Conservation (phyloP, 2,797 vertebrate species). For the Chanos chanos region DNA sequence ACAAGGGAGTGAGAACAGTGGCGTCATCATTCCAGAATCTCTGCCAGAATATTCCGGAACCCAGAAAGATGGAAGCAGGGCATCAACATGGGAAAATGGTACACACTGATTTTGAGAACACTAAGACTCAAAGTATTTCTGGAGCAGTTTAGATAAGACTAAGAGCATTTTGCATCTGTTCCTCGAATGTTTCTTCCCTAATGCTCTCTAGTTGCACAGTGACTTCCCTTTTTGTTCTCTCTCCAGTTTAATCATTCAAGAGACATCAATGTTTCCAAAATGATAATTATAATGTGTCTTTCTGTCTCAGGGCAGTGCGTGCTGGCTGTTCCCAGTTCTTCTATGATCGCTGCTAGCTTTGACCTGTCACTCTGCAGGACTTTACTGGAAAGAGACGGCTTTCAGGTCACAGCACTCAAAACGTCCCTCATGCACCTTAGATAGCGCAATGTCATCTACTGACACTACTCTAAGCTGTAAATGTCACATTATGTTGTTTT, state of each 20-base stretch:
- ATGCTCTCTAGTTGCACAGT: too few species aligned
- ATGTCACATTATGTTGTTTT: background rate
- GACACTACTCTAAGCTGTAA: background rate
- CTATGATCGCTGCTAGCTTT: constrained; percentile 60
- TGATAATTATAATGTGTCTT: background rate
- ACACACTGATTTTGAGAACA: constrained; percentile 1
- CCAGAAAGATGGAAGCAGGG: constrained; percentile 32
- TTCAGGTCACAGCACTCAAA: constrained; percentile 57
- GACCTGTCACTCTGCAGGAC: constrained; percentile 60
- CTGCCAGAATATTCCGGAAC: constrained; percentile 17
- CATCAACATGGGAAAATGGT: constrained; percentile 64
- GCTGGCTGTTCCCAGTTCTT: constrained; percentile 52
- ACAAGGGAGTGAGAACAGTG: constrained; percentile 43
- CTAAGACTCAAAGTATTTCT: too few species aligned
- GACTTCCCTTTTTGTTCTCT: too few species aligned
- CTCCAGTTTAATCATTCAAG: too few species aligned
- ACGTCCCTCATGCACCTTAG: background rate
- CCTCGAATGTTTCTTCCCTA: too few species aligned
- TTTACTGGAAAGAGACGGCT: constrained; percentile 61
- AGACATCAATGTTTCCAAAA: background rate
- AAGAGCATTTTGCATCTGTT: too few species aligned
- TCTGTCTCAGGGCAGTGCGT: constrained; percentile 65
- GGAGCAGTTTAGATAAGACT: too few species aligned
- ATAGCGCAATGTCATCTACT: too few species aligned
- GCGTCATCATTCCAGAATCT: constrained; percentile 44